Evolutionary conservation across 2,113 vertebrate genomes (phyloP).

Genomic region (Symphodus melops): DNA sequence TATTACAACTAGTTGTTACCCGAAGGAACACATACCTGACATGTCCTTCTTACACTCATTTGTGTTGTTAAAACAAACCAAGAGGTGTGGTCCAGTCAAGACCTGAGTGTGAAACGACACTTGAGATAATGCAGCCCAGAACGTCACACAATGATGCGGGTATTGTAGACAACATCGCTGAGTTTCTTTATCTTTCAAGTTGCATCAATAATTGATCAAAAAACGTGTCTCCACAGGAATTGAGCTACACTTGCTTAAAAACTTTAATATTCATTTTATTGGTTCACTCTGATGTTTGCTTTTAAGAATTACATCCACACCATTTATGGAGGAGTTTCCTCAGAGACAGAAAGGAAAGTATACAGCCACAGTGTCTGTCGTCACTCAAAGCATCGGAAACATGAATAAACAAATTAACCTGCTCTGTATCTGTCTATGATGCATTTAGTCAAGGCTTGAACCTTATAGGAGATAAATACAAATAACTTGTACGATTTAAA

Average conservation of each 20-base stretch:
- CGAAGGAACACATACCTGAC: conserved; percentile 1
- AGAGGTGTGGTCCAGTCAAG: conserved; percentile 27
- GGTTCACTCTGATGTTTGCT: no score
- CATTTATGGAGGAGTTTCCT: no score
- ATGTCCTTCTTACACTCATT: neutral
- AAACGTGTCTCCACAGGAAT: neutral
- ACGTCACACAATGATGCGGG: neutral
- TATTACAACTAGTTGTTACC: conserved; percentile 1
- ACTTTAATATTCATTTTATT: no score
- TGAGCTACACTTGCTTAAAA: neutral
- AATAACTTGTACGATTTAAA: neutral
- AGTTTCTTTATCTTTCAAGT: neutral
- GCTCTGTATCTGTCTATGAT: neutral
- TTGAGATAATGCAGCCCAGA: neutral
- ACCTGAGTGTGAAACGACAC: neutral
- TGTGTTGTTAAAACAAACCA: conserved; percentile 1
- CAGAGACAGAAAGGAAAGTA: no score
- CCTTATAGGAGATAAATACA: neutral
- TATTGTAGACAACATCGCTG: conserved; percentile 6
- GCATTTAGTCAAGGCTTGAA: neutral
- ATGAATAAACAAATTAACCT: neutral
- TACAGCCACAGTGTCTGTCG: no score
- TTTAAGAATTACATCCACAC: no score
- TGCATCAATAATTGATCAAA: neutral
- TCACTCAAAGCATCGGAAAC: neutral